Evolutionary conservation across 2,113 vertebrate species (phyloP), one percentile per base, ranked within the genome.

Genomic region (Alligator sinensis): DNA sequence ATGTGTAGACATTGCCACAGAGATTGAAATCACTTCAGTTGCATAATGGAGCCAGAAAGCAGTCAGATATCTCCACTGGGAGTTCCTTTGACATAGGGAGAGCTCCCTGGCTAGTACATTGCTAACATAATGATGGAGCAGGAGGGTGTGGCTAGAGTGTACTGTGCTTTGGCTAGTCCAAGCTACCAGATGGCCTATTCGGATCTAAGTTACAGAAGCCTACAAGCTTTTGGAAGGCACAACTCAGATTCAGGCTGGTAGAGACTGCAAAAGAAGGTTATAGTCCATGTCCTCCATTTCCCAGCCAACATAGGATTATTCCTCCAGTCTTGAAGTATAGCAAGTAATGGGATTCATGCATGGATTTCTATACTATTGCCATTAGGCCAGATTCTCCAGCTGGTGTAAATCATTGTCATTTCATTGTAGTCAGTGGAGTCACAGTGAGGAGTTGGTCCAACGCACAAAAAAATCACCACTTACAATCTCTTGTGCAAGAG

Each of bases 281-380:
- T 66, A 76, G 70, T 89, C 78, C 47, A 78, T 89, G 75, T 90
- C 34, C 22, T 34, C 85, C 79, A 38, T 84, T 94, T 86, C 80
- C 70, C 80, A 77, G 30, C 38, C 1, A 3, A 58, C 77, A 63
- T 2, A 0, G 22, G 60, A 68, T 75, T 0, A 1, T 82, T 94
- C 91, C 86, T 88, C 78, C 86, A 82, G 59, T n/a, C 25, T 89
- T 77, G 66, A 94, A 95, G 54, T 75, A 77, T 68, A 86, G 78
- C 47, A 47, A 89, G 75, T 47, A 82, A 82, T 92, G 95, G 87
- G 87, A 64, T 84, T 97, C 59, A 83, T 93, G 72, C 70, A 62
- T 24, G 70, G 90, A 72, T 77, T 93, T 92, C 93, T 78, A 54
- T 16, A 2, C 47, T 80, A 21, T 34, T 34, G n/a, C 21, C 28